These are phyloP conservation scores for Sinella curviseta DNA, from an alignment of 1,140 invertebrate species.

Conservation along the genomic window DNA sequence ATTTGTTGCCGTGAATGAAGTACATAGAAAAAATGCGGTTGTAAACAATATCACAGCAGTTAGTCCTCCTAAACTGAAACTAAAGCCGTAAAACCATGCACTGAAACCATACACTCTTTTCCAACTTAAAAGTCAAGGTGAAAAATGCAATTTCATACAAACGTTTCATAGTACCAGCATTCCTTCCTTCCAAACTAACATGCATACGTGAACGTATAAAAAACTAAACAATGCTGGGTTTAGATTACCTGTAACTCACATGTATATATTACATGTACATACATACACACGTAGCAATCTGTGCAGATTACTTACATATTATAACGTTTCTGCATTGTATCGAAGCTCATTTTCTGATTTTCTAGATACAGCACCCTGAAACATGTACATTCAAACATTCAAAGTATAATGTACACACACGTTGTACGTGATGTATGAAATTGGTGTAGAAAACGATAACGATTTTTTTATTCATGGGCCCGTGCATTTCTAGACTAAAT, in stretches of 20 bases:
- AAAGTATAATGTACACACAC: background rate
- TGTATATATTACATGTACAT: too few species aligned
- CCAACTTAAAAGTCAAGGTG: slow-evolving; percentile 18
- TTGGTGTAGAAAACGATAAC: background rate
- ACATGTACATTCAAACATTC: background rate
- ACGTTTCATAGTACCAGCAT: too few species aligned
- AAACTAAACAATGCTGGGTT: background rate
- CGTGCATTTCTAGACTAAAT: background rate
- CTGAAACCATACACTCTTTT: background rate
- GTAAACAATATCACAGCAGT: background rate
- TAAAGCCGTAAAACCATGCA: background rate
- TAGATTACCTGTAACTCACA: too few species aligned
- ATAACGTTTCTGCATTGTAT: too few species aligned
- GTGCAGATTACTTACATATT: too few species aligned
- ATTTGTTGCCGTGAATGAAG: too few species aligned
- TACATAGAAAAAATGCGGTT: background rate
- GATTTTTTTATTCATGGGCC: background rate
- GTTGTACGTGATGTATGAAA: background rate
- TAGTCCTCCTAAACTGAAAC: background rate
- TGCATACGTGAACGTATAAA: background rate
- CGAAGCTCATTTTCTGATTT: too few species aligned
- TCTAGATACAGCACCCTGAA: too few species aligned
- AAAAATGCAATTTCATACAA: background rate
- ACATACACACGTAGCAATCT: too few species aligned
- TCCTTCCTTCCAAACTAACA: background rate